Percentiles rank a stretch among this genome's conserved stretches.
Conservation (phyloP, 2,888 invertebrate genomes). For the Aricia artaxerxes region DNA sequence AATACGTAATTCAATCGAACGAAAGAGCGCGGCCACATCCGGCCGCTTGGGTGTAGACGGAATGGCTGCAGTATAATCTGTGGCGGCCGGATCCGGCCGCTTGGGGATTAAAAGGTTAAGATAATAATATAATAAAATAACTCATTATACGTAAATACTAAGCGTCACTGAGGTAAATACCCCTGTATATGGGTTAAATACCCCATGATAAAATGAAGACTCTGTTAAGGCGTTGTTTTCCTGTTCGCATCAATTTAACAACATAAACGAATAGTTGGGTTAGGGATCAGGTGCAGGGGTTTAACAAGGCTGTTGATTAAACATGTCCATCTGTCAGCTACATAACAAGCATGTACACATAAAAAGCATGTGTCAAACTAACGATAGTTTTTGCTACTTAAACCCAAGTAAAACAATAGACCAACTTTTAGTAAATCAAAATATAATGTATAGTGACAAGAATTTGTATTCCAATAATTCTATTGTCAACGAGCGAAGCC, state of each 20-base stretch:
- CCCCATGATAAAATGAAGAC: neutral
- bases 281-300: slow-evolving; percentile 2
- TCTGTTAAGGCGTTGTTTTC: neutral
- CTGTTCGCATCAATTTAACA: neutral
- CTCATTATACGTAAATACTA: too few relatives aligned
- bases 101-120: too few relatives aligned
- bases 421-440: neutral
- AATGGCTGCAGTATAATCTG: too few relatives aligned
- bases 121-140: too few relatives aligned
- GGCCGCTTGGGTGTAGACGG: too few relatives aligned
- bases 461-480: neutral
- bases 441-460: neutral
- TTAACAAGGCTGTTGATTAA: neutral
- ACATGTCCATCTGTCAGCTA: neutral
- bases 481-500: too few relatives aligned
- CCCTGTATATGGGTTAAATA: neutral
- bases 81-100: too few relatives aligned
- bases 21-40: too few relatives aligned
- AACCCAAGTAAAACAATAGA: neutral
- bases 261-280: neutral
- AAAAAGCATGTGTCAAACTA: neutral
- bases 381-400: neutral
- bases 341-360: neutral
- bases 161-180: neutral
- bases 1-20: too few relatives aligned